Evolutionary conservation across 1,140 invertebrate genomes (phyloP), one percentile per base, ranked within the genome.

Genomic region (Cotesia vestalis): DNA sequence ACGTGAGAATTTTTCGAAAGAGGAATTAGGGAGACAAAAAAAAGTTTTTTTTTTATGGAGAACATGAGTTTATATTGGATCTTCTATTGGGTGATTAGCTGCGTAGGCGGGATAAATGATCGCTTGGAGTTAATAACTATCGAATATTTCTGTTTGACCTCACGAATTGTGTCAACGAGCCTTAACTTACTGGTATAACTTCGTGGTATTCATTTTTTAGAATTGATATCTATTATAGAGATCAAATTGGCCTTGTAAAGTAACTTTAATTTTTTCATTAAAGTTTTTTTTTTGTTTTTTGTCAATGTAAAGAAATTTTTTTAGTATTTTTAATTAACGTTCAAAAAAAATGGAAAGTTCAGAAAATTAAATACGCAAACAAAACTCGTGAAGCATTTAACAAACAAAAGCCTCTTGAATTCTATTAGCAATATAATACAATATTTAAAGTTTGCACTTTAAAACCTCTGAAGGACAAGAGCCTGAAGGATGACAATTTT

Each of bases 81-180:
- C 9, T 61, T 12, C 27, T 9, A 66, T 36, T 36, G 12, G 35
- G 4, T 64, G 5, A 64, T 64, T 12, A 9, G 1, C 38, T 46
- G 67, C 62, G 71, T 72, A 67, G 71, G 71, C 67, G 57, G 61
- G 35, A 66, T 55, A 71, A 52, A 12, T 34, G 63, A 51, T 62
- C 64, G 71, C 12, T 40, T 14, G 14, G 67, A 52, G 17, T 20
- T 78, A 79, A 75, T 79, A 78, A 76, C 82, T 84, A 84, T 84
- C 81, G 80, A 83, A 81, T 62, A 78, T 77, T 77, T 55, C 57
- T 75, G 73, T 77, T 79, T 85, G 80, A 84, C 83, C 83, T 83
- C 80, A 78, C 80, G 73, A 80, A 68, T 73, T 72, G 78, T 84
- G 83, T 85, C 83, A 84, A 85, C 80, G 77, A 85, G 83, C 78